phyloP scores from a whole-genome alignment of 2,888 invertebrate genomes.

The Lycia hirtaria region DNA sequence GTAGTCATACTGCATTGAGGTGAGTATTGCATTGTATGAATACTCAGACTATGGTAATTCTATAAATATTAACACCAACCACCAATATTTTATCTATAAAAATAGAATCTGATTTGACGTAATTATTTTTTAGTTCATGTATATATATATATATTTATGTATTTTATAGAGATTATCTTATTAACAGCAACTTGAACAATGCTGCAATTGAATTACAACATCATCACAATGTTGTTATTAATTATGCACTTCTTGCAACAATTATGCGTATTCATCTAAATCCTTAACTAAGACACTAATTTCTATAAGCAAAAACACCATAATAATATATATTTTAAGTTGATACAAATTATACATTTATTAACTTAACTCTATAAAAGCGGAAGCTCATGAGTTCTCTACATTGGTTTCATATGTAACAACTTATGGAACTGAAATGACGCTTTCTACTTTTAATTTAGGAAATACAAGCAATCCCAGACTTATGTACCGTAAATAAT shows the following conservation, averaged over 20 bases:
- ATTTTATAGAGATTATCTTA: constrained; percentile 1
- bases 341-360: constrained; percentile 17
- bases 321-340: constrained; percentile 7
- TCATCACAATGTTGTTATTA: no score
- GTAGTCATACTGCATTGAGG: neutral
- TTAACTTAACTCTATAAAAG: constrained; percentile 15
- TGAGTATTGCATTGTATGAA: constrained; percentile 44
- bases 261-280: constrained; percentile 22
- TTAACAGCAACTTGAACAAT: constrained; percentile 18
- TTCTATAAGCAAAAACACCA: constrained; percentile 20
- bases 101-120: constrained; percentile 35
- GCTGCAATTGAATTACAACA: constrained; percentile 2
- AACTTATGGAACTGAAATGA: constrained; percentile 1
- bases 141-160: constrained; percentile 7
- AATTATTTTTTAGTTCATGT: constrained; percentile 19
- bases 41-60: constrained; percentile 28
- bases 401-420: constrained; percentile 1
- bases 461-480: neutral
- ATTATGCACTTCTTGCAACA: constrained; percentile 18
- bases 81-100: constrained; percentile 44
- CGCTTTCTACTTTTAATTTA: neutral
- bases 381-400: constrained; percentile 20
- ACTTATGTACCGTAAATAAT: neutral
- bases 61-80: constrained; percentile 36
- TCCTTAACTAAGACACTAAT: constrained; percentile 7